Conservation (phyloP, 2,113 vertebrate species). For the Nesogale talazaci region DNA sequence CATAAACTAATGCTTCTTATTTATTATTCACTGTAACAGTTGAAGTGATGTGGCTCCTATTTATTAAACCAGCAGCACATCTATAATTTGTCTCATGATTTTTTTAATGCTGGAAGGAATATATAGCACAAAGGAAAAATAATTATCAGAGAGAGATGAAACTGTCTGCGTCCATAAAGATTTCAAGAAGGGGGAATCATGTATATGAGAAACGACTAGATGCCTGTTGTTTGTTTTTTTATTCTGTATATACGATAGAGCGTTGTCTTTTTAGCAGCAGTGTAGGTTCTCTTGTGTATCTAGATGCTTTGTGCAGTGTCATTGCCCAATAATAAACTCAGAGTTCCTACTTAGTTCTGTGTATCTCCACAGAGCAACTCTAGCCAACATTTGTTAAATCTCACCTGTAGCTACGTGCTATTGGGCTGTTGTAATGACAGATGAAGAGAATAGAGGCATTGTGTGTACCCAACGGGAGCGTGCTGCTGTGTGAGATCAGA, state of each 20-base stretch:
- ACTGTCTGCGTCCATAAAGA: too few species aligned
- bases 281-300: background rate
- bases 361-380: background rate
- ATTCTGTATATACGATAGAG: too few species aligned
- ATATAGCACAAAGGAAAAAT: background rate
- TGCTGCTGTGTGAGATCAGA: background rate
- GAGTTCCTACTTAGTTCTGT: background rate
- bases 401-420: background rate
- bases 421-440: background rate
- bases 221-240: too few species aligned
- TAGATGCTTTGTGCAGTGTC: background rate
- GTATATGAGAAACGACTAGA: too few species aligned
- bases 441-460: background rate
- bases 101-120: constrained; percentile 20
- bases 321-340: background rate
- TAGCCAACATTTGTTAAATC: background rate
- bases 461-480: fast-evolving
- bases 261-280: background rate
- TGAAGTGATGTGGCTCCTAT: constrained; percentile 40
- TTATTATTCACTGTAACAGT: background rate
- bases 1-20: background rate
- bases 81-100: constrained; percentile 30
- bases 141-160: too few species aligned
- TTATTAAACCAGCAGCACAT: constrained; percentile 67
- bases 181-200: too few species aligned